Base-by-base conservation (phyloP, 2,888 invertebrate species). In the Hypena proboscidalis region DNA sequence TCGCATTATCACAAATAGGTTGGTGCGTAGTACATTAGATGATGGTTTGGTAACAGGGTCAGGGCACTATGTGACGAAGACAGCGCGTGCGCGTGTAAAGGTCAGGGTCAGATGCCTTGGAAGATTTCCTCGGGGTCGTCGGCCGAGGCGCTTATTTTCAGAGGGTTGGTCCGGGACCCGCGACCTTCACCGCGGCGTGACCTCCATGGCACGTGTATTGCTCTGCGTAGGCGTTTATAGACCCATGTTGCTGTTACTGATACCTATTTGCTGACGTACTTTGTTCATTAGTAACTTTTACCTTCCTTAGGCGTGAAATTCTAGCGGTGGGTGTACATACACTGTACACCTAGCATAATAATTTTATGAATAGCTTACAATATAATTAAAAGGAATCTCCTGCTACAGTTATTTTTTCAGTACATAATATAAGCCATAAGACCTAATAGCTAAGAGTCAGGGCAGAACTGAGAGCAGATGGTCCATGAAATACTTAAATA, bases 31-130 rank as follows among this genome's bases (percentile, higher is more conserved):
- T 55, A 57, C 42, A 64, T 80, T 75, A 74, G 68, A 77, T 75
- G 71, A 76, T 77, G 72, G 74, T 80, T 83, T 78, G 66, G 74
- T 83, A 86, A 82, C 80, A 81, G 84, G 88, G 89, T 88, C 88
- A 90, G 82, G 84, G 85, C 81, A 86, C 84, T 83, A 75, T 80
- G 82, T 80, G 67, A 84, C 69, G 64, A 67, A 74, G 51, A 83
- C 66, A 58, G 89, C 90, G 90, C 90, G 71, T 89, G 90, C 90
- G 90, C 90, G 89, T 71, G 60, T 74, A 84, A 86, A 88, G 89
- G 81, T 89, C 88, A 90, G 85, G 90, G 90, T 83, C 80, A 77
- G 80, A 58, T 73, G 70, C 87, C 88, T 85, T 88, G 89, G 88
- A 90, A 90, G 85, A 88, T 90, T 89, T 88, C 79, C 82, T 80